Conservation (phyloP, 2,888 invertebrate genomes). For the Meiosimyza decipiens region DNA sequence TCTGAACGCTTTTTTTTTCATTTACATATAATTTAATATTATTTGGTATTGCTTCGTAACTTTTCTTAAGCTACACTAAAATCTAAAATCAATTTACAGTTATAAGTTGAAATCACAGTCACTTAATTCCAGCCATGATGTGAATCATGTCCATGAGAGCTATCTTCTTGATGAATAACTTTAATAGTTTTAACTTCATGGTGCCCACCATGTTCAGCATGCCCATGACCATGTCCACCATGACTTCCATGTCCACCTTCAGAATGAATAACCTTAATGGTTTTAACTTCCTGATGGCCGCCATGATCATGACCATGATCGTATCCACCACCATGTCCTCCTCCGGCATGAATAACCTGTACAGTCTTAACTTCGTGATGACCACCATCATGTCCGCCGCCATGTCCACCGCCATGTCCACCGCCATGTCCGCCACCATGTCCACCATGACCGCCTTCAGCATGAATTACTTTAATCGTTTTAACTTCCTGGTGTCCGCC, state of each 20-base stretch:
- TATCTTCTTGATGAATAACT: conserved; percentile 6
- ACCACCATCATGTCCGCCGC: neutral
- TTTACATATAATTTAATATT: neutral
- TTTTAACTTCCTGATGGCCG: conserved; percentile 44
- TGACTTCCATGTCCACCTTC: conserved; percentile 37
- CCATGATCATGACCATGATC: neutral
- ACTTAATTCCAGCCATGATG: conserved; percentile 3
- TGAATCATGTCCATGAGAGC: conserved; percentile 1
- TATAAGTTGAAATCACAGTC: conserved; percentile 5
- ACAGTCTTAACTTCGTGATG: conserved; percentile 36
- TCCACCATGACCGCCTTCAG: neutral
- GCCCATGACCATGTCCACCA: neutral
- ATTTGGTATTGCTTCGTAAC: neutral
- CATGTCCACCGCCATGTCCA: conserved; percentile 19
- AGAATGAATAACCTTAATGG: conserved; percentile 48
- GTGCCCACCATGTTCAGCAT: neutral
- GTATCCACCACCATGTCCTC: conserved; percentile 5
- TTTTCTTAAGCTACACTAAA: neutral
- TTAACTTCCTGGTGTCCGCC: conserved; percentile 16
- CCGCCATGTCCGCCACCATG: conserved; percentile 33
- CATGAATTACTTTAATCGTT: conserved; percentile 23
- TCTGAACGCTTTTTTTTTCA: too few species aligned
- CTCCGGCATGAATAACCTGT: conserved; percentile 28
- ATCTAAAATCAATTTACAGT: conserved; percentile 2
- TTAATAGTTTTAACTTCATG: conserved; percentile 21